Conservation (phyloP, 2,797 vertebrate genomes). For the Cynopterus sphinx region DNA sequence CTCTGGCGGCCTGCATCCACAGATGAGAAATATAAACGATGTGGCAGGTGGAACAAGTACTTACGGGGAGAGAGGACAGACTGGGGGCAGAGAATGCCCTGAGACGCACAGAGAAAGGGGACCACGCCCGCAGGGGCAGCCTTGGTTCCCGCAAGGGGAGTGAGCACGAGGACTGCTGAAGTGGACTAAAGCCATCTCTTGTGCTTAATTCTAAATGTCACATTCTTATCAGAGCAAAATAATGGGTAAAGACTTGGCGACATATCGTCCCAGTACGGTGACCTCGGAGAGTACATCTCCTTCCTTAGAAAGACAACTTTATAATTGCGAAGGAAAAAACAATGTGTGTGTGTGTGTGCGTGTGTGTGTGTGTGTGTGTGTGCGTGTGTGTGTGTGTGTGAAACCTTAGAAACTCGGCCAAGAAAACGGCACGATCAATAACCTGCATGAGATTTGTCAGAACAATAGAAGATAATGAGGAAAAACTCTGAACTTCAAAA, state of each 20-base stretch:
- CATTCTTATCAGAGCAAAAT: neutral
- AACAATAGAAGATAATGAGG: neutral
- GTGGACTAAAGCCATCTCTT: neutral
- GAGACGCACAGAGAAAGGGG: neutral
- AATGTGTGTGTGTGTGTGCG: neutral
- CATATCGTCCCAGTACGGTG: no score
- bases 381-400: no score
- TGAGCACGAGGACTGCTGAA: fast-evolving
- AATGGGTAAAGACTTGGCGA: neutral
- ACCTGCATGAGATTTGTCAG: neutral
- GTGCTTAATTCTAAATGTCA: neutral
- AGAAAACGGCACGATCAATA: conserved; percentile 13
- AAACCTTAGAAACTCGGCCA: neutral
- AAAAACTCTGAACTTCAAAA: neutral
- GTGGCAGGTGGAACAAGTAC: neutral
- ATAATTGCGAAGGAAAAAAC: neutral
- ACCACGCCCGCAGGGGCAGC: fast-evolving
- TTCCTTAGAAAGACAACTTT: neutral
- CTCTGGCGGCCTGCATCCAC: conserved; percentile 41
- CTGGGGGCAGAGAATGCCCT: neutral
- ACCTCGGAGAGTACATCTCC: neutral
- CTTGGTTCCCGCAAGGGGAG: neutral
- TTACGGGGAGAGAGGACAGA: neutral
- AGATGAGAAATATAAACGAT: neutral
- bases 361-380: no score